Evolutionary conservation across 2,797 vertebrate species (phyloP), one percentile per base, ranked within the genome.

Genomic region (Spondyliosoma cantharus): DNA sequence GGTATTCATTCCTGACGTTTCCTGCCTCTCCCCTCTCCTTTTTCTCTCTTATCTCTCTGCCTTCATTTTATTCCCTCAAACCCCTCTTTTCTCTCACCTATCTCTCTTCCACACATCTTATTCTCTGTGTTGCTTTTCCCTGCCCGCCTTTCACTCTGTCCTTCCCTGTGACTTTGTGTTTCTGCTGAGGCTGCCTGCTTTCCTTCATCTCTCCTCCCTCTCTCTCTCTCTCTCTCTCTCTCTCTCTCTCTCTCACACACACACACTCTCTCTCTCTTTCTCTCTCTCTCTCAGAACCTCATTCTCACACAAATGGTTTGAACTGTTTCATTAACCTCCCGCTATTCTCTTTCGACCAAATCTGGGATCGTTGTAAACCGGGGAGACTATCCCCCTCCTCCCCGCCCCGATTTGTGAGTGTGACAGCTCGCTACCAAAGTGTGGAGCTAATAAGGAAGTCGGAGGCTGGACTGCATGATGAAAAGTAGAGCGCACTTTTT

Each of bases 321-420:
- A 90, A 89, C 77, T 72, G 64, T 87, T 93, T 91, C 78, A 93
- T 93, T 93, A 91, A 91, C 90, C 91, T 89, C 74, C 80, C 52
- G 48, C 78, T 82, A 73, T 86, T 90, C 85, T 92, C 79, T 72
- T 80, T 64, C 25, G 43, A 80, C 83, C 86, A 78, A 86, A 69
- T 91, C 84, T 52, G 52, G 70, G 45, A 64, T 80, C 70, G 64
- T 61, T 70, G 80, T 85, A 85, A 89, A 82, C 56, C 83, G 75
- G 79, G 25, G 16, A 60, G 78, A 71, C 72, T 83, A 43, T 70
- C 67, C 6, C 76, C 88, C 88, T 72, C 75, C 76, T 85, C 71
- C 67, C 6, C 76, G 87, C 74, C 75, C 75, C 83, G 78, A 87
- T 87, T 80, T 78, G 78, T 27, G 66, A 73, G 54, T 63, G 66